Evolutionary conservation across 2,113 vertebrate species (phyloP).

Genomic region (Amblyopsis rosae): DNA sequence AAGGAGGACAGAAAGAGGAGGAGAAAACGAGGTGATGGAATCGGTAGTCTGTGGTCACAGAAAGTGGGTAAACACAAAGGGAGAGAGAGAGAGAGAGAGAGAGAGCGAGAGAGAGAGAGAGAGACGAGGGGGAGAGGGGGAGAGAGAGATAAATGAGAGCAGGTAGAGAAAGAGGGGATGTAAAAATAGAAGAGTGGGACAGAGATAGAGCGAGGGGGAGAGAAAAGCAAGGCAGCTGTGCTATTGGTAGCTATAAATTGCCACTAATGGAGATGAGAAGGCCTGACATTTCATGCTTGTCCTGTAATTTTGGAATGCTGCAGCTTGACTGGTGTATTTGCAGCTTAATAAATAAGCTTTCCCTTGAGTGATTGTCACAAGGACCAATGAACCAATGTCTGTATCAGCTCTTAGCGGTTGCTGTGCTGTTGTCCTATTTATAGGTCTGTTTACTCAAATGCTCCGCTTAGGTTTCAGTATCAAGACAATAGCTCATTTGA

Average conservation of each 20-base stretch:
- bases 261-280: slow-evolving; percentile 72
- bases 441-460: slow-evolving; percentile 67
- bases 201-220: slow-evolving; percentile 64
- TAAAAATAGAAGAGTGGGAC: slow-evolving; percentile 74
- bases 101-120: slow-evolving; percentile 27
- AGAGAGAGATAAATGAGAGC: slow-evolving; percentile 76
- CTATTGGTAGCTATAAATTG: slow-evolving; percentile 77
- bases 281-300: slow-evolving; percentile 73
- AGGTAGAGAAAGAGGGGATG: slow-evolving; percentile 70
- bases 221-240: slow-evolving; percentile 53
- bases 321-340: slow-evolving; percentile 62
- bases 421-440: slow-evolving; percentile 71
- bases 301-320: slow-evolving; percentile 68
- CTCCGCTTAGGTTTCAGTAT: slow-evolving; percentile 56
- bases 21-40: slow-evolving; percentile 60
- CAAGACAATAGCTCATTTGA: slow-evolving; percentile 64
- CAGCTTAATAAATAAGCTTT: slow-evolving; percentile 67
- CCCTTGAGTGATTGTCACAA: slow-evolving; percentile 65
- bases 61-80: slow-evolving; percentile 66
- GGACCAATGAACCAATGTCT: slow-evolving; percentile 67
- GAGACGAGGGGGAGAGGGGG: slow-evolving; percentile 55
- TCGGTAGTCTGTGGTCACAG: slow-evolving; percentile 65
- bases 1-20: slow-evolving; percentile 62
- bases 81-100: slow-evolving; percentile 6
- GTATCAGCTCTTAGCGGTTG: slow-evolving; percentile 67